phyloP scores from a whole-genome alignment of 2,888 invertebrate species.

The Meteorus cinctellus region DNA sequence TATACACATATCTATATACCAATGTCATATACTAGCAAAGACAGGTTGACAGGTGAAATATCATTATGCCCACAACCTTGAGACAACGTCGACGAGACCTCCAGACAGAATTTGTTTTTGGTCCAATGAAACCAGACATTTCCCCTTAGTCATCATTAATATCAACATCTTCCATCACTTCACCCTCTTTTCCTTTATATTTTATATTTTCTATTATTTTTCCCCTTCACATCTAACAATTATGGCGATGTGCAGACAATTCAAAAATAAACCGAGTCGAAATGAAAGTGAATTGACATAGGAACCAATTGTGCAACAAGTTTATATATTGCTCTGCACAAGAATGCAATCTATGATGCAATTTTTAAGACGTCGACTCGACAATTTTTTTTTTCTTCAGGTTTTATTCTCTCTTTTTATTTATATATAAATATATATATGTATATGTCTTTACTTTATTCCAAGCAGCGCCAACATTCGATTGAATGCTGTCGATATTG shows the following conservation, averaged over 20 bases:
- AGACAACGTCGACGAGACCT: constrained; percentile 16
- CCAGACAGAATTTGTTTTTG: constrained; percentile 9
- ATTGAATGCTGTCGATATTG: constrained; percentile 3
- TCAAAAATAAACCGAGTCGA: background rate
- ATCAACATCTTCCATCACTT: background rate
- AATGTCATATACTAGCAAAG: background rate
- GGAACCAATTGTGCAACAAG: constrained; percentile 16
- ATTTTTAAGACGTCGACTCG: constrained; percentile 11
- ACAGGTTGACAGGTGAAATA: constrained; percentile 8
- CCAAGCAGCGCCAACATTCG: background rate
- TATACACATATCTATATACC: background rate
- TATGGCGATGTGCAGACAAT: background rate
- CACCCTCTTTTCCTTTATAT: background rate
- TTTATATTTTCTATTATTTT: background rate
- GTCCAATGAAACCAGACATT: constrained; percentile 8
- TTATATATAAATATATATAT: background rate
- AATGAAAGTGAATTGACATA: constrained; percentile 8
- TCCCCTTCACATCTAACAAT: background rate
- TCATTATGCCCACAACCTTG: background rate
- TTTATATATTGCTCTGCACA: constrained; percentile 3
- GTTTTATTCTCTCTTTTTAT: background rate
- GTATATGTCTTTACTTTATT: background rate
- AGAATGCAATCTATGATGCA: constrained; percentile 14
- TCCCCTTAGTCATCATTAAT: background rate
- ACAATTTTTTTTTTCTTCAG: background rate